Conservation (phyloP, 1,140 invertebrate genomes). For the Cherax quadricarinatus region DNA sequence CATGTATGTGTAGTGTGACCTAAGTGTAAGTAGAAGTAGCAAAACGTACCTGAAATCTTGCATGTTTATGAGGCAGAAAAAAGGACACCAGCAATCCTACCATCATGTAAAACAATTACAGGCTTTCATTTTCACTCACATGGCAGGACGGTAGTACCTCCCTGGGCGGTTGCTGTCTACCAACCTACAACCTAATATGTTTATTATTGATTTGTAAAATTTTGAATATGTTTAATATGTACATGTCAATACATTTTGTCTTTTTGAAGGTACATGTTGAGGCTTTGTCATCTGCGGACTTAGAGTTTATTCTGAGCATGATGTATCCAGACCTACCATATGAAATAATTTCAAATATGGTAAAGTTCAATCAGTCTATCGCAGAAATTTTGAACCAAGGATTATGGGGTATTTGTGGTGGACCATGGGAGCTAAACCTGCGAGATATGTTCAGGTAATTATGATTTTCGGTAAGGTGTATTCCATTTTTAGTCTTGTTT, state of each 20-base stretch:
- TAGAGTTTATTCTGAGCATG: slow-evolving; percentile 80
- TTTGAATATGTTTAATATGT: too few relatives aligned
- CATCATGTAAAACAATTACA: too few relatives aligned
- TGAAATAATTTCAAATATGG: slow-evolving; percentile 83
- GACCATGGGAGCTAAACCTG: slow-evolving; percentile 98
- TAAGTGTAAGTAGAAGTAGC: too few relatives aligned
- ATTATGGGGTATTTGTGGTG: slow-evolving; percentile 84
- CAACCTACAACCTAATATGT: too few relatives aligned
- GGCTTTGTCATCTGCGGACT: slow-evolving; percentile 86
- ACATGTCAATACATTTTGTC: not conserved
- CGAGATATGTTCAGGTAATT: slow-evolving; percentile 94
- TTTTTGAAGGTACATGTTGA: slow-evolving; percentile 87
- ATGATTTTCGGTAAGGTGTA: not conserved
- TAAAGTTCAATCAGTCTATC: slow-evolving; percentile 87
- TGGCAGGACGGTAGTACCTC: too few relatives aligned
- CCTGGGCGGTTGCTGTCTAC: too few relatives aligned
- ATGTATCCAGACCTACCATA: slow-evolving; percentile 78
- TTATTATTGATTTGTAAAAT: too few relatives aligned
- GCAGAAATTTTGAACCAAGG: slow-evolving; percentile 81
- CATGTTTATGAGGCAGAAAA: too few relatives aligned
- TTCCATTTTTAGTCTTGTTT: not conserved
- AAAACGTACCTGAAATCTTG: too few relatives aligned
- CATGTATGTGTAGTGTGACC: too few relatives aligned
- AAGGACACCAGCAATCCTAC: too few relatives aligned
- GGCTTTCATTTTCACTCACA: too few relatives aligned